Base-by-base conservation (phyloP, 35 echinoderm and acorn worm genomes). In the Anneissia japonica region DNA sequence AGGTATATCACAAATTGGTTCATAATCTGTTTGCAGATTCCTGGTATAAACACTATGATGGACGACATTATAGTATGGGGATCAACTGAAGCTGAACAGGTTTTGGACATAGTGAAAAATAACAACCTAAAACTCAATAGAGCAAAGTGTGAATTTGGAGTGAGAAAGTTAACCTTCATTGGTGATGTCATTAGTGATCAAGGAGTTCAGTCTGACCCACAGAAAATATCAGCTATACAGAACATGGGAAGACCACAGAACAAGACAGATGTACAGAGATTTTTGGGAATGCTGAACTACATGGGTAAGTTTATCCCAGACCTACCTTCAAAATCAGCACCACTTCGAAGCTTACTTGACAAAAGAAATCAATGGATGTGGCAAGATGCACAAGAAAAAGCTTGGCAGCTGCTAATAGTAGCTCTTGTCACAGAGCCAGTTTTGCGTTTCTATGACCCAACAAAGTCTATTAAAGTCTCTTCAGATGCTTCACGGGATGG, bases 271-370 rank as follows among this genome's bases (percentile, higher is more conserved):
- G 13, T 81, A 19, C 86, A 88, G 43, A 14, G 94, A 79, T 85
- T 96, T 36, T 35, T 91, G 26, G 83, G 94, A 11, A 83, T 92
- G 46, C 73, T 90, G 1, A 97, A 88, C 32, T 90, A 86, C 5
- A 30, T 89, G 77, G 86, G 75, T 6, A 92, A 92, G 37, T 90
- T 92, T 30, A 92, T 92, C 32, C 87, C 94, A n/a, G 72, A 92
- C 36, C 79, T 92, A 31, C 82, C 90, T 23, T 82, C 83, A 0
- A 83, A 82, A 36, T 89, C 84, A 26, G 37, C 89, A 14, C 77
- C 86, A 82, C 46, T 97, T 21, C 36, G 82, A 26, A 76, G 77
- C 12, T 76, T 95, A 28, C 46, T 89, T 0, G 84, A 87, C 45
- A 84, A 87, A 33, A 92, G 87, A 16, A 87, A 78, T 87, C 26